Percentiles rank a stretch among this genome's conserved stretches.
Conservation (phyloP, 2,797 vertebrate genomes). For the Cossypha dichroa region DNA sequence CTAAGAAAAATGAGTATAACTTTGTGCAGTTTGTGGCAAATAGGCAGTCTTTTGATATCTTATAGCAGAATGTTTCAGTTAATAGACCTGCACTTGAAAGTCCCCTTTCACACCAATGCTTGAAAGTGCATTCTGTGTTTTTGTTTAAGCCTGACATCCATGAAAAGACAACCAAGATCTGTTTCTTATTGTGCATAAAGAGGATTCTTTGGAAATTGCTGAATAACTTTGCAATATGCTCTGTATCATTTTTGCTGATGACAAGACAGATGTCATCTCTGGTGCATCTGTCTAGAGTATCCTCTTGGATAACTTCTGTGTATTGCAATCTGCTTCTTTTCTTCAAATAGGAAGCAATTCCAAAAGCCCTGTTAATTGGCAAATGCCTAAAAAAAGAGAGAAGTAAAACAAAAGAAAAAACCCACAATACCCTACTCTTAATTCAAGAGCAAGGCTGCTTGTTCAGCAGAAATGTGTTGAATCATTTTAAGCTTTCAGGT, state of each 20-base stretch:
- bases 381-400: background rate
- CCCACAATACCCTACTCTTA: background rate
- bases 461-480: background rate
- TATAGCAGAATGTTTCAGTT: conserved; percentile 58
- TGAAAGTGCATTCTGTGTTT: conserved; percentile 28
- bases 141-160: conserved; percentile 60
- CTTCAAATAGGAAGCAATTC: background rate
- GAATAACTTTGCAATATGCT: conserved; percentile 62
- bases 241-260: conserved; percentile 65
- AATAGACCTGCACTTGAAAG: conserved; percentile 42
- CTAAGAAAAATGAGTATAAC: conserved; percentile 53
- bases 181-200: conserved; percentile 69
- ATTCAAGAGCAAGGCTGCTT: background rate
- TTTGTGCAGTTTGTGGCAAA: conserved; percentile 51
- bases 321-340: conserved; percentile 5
- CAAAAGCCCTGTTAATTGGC: background rate
- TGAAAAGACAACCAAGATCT: conserved; percentile 55
- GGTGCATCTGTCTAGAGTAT: conserved; percentile 55
- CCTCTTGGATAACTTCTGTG: conserved; percentile 37
- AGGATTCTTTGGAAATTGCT: conserved; percentile 53
- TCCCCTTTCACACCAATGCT: conserved; percentile 46
- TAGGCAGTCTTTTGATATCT: conserved; percentile 53
- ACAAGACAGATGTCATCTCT: conserved; percentile 44
- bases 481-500: conserved; percentile 4
- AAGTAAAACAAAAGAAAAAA: background rate